Conservation (phyloP, 2,797 vertebrate genomes). For the Etheostoma perlongum region DNA sequence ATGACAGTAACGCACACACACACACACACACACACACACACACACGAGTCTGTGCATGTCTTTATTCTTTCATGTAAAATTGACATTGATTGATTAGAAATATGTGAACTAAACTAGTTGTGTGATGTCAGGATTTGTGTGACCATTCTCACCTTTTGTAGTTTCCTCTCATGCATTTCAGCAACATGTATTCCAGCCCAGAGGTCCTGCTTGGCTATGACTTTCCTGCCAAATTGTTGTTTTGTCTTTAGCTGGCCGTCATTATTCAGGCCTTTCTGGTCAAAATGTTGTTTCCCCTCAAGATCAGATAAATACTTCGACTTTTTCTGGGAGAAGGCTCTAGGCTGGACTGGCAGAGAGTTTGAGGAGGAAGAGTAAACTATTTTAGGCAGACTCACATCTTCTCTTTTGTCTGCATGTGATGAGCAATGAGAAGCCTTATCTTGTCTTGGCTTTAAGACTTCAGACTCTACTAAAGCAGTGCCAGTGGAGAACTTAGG, state of each 20-base stretch:
- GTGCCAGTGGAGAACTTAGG: constrained; percentile 54
- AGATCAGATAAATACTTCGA: constrained; percentile 21
- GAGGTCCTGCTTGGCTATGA: constrained; percentile 65
- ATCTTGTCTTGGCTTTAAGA: constrained; percentile 52
- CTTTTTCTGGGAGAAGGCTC: constrained; percentile 28
- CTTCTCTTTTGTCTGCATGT: constrained; percentile 43
- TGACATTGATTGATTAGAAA: neutral
- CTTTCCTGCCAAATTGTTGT: constrained; percentile 65
- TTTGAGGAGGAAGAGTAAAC: constrained; percentile 43
- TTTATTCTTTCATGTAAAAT: constrained; percentile 30
- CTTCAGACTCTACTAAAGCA: constrained; percentile 20
- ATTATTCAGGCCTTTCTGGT: constrained; percentile 62
- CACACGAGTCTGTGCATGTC: neutral
- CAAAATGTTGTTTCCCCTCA: constrained; percentile 35
- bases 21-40: constrained; percentile 19
- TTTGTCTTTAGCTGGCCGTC: constrained; percentile 70
- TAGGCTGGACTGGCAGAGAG: constrained; percentile 36
- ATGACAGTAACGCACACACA: constrained; percentile 63
- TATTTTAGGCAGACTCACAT: constrained; percentile 24
- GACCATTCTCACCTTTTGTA: constrained; percentile 74
- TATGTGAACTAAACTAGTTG: neutral
- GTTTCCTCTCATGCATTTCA: constrained; percentile 72
- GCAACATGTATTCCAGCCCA: constrained; percentile 61
- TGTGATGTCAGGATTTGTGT: constrained; percentile 3
- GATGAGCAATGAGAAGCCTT: constrained; percentile 30